phyloP scores from a whole-genome alignment of 2,113 vertebrate species.

The Narcine bancroftii region DNA sequence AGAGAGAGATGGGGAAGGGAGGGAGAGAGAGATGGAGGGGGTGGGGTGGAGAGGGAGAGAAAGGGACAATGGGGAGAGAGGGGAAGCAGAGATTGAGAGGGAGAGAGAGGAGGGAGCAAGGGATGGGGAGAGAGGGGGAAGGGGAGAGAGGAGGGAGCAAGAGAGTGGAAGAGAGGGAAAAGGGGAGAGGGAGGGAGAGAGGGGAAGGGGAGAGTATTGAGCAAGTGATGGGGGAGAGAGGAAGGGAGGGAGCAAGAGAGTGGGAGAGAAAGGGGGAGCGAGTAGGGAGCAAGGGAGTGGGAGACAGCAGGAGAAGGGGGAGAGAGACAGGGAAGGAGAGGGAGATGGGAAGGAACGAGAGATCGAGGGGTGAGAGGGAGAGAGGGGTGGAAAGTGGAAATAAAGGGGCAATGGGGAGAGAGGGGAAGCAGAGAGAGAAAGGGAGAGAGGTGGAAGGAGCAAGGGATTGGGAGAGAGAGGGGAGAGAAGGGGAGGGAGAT shows the following conservation, averaged over 20 bases:
- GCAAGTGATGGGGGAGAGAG: neutral
- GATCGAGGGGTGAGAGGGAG: neutral
- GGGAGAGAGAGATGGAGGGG: too few species aligned
- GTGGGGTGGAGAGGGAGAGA: too few species aligned
- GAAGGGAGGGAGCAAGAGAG: neutral
- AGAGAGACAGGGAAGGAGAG: too few species aligned
- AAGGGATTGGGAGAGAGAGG: too few species aligned
- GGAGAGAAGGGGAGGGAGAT: too few species aligned
- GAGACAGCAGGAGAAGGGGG: too few species aligned
- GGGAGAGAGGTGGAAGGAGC: neutral
- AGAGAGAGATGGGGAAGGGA: too few species aligned
- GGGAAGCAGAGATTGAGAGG: too few species aligned
- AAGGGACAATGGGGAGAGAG: too few species aligned
- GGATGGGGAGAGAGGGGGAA: slow-evolving; percentile 45
- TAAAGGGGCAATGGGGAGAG: neutral
- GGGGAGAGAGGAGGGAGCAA: slow-evolving; percentile 34
- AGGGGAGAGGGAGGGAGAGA: too few species aligned
- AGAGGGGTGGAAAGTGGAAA: neutral
- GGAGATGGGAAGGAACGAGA: too few species aligned
- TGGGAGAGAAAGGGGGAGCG: neutral
- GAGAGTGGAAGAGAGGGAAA: neutral
- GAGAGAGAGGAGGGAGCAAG: slow-evolving; percentile 44
- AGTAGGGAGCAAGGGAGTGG: neutral
- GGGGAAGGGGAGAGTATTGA: too few species aligned
- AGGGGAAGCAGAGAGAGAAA: neutral